Conservation (phyloP, 2,113 vertebrate genomes). For the Polypterus senegalus region DNA sequence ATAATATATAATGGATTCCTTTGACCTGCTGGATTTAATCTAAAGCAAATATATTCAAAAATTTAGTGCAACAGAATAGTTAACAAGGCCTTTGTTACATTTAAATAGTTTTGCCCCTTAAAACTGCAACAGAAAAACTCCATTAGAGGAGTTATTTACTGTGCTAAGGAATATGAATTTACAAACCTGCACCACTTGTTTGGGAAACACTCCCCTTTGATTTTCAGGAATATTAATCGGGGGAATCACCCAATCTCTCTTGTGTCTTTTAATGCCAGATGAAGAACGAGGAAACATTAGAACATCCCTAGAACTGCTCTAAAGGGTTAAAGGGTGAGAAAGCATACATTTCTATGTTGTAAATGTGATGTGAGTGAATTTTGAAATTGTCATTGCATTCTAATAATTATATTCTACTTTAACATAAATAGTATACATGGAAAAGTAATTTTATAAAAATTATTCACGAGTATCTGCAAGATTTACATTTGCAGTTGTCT, state of each 20-base stretch:
- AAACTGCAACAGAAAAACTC: not conserved
- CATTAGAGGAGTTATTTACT: not conserved
- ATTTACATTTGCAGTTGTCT: too few species aligned
- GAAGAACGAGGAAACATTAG: not conserved
- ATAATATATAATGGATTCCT: constrained; percentile 25
- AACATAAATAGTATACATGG: too few species aligned
- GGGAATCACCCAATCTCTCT: constrained; percentile 51
- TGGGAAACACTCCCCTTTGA: constrained; percentile 27
- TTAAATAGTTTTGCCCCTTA: not conserved
- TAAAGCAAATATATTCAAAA: constrained; percentile 18
- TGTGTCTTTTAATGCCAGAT: constrained; percentile 34
- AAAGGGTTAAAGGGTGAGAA: too few species aligned
- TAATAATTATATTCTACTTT: too few species aligned
- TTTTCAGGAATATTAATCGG: constrained; percentile 26
- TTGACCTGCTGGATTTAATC: constrained; percentile 32
- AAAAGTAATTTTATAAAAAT: too few species aligned
- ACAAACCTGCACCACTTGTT: constrained; percentile 26
- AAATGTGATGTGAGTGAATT: too few species aligned
- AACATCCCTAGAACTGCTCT: too few species aligned
- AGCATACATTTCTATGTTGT: too few species aligned
- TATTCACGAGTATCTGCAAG: too few species aligned
- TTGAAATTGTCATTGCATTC: too few species aligned
- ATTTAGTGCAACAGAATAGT: not conserved
- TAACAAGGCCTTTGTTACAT: not conserved
- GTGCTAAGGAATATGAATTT: not conserved